Conservation (phyloP, 2,797 vertebrate genomes). For the Acrossocheilus fasciatus region DNA sequence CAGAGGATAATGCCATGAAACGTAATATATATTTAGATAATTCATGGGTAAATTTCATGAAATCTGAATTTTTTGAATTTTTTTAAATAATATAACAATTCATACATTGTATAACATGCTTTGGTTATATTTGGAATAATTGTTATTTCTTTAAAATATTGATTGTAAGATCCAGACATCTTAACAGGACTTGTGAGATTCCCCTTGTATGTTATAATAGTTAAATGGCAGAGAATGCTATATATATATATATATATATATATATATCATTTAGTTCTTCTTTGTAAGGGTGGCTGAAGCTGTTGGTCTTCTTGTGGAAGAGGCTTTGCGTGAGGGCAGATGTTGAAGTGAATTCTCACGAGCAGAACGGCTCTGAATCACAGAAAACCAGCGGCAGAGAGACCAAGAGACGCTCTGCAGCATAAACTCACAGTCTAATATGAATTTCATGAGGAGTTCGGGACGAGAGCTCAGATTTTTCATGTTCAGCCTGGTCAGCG, state of each 20-base stretch:
- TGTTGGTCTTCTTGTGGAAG: neutral
- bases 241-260: no score
- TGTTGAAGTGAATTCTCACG: neutral
- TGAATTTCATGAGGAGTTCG: constrained; percentile 54
- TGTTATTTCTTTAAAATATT: neutral
- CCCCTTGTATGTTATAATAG: neutral
- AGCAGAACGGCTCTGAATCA: neutral
- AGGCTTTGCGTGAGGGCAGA: neutral
- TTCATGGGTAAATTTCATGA: neutral
- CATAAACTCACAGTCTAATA: constrained; percentile 19
- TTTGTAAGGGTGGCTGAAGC: neutral
- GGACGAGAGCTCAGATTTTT: constrained; percentile 52
- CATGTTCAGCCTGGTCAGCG: constrained; percentile 54
- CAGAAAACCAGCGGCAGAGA: neutral
- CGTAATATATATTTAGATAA: neutral
- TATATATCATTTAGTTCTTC: neutral
- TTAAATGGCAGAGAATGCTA: no score
- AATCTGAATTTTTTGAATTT: no score
- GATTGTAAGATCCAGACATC: neutral
- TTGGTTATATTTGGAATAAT: neutral
- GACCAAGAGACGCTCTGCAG: neutral
- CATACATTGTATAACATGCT: neutral
- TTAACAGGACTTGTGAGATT: neutral
- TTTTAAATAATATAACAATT: neutral
- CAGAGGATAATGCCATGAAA: neutral